These are phyloP conservation scores for Zaprionus inermis DNA, from an alignment of 1,140 invertebrate genomes.

Conservation along the genomic window DNA sequence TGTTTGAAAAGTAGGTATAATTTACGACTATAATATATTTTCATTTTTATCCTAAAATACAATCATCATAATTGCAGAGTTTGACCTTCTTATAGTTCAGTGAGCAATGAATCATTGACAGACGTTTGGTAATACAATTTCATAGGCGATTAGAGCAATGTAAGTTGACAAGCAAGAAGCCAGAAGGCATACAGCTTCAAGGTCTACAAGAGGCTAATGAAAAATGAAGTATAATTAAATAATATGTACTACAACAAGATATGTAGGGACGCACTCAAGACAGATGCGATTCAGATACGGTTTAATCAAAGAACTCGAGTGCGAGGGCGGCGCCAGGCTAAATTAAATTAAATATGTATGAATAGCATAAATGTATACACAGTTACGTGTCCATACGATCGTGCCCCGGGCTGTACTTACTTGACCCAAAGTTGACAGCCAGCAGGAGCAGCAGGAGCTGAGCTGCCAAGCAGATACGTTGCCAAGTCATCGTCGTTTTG, in stretches of 20 bases:
- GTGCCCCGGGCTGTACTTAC: conserved; percentile 68
- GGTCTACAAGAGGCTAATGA: conserved; percentile 1
- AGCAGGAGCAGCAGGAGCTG: conserved; percentile 36
- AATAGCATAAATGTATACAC: conserved; percentile 25
- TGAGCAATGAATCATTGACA: neutral
- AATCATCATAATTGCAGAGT: neutral
- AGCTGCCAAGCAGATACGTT: conserved; percentile 34
- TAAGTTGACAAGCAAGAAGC: neutral
- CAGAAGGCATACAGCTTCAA: no score
- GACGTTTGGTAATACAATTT: conserved; percentile 11
- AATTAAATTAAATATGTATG: conserved; percentile 77
- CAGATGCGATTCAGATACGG: neutral
- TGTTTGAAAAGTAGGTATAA: no score
- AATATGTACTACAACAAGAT: neutral
- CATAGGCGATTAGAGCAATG: conserved; percentile 16
- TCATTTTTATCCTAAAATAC: neutral
- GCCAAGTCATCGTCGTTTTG: conserved; percentile 59
- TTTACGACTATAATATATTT: no score
- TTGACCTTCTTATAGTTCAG: conserved; percentile 2
- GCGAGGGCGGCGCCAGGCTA: conserved; percentile 25
- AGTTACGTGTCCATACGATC: conserved; percentile 1
- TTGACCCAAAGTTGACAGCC: conserved; percentile 49
- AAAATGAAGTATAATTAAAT: neutral
- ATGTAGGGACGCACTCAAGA: conserved; percentile 6
- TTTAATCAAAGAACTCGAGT: neutral